Conservation (phyloP, 2,797 vertebrate genomes). For the Threskiornis aethiopicus region DNA sequence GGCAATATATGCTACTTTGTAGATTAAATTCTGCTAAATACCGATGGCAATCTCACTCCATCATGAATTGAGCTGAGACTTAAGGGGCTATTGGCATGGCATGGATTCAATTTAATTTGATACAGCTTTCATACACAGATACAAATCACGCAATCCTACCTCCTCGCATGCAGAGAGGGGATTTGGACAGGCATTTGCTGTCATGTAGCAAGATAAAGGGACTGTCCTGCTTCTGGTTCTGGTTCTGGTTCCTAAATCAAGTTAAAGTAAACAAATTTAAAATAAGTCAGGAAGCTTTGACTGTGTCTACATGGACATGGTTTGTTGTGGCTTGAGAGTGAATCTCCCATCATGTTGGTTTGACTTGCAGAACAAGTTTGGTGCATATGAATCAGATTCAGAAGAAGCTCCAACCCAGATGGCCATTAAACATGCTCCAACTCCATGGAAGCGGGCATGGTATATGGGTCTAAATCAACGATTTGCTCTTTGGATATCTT, state of each 20-base stretch:
- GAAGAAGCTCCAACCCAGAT: not conserved
- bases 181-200: not conserved
- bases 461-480: fast-evolving
- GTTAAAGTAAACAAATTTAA: not conserved
- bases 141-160: not conserved
- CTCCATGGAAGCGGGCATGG: fast-evolving
- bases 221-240: not conserved
- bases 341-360: not conserved
- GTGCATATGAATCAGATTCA: not conserved
- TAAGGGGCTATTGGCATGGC: not conserved
- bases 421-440: not conserved
- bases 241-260: not conserved
- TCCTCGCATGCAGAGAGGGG: not conserved
- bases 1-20: not conserved
- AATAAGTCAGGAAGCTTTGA: not conserved
- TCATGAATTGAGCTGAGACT: not conserved
- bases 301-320: not conserved
- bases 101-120: not conserved
- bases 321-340: not conserved
- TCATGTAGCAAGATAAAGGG: not conserved
- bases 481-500: not conserved
- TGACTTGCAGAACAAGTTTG: not conserved
- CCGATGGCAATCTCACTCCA: not conserved
- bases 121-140: not conserved
- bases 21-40: not conserved